Percentiles rank a stretch among this genome's conserved stretches.
Evolutionary conservation across 2,797 vertebrate species (phyloP).

Genomic region (Alosa sapidissima): DNA sequence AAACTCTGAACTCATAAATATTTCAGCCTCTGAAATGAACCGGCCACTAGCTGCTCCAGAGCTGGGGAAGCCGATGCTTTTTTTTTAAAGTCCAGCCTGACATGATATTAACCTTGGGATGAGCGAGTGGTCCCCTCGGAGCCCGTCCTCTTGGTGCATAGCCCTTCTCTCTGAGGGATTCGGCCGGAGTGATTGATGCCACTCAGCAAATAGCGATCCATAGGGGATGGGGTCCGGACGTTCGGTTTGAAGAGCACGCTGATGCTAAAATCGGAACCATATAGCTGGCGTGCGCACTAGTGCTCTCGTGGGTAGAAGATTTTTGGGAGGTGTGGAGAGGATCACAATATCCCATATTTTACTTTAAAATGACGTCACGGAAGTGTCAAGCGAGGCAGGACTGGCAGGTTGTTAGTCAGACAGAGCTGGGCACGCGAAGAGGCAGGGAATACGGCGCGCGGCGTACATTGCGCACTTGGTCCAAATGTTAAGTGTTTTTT

Average conservation of each 20-base stretch:
- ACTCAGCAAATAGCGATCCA: background rate
- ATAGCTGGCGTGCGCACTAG: background rate
- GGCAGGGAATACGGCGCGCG: slow-evolving; percentile 30
- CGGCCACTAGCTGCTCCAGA: background rate
- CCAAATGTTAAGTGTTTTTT: slow-evolving; percentile 60
- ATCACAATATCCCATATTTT: slow-evolving; percentile 60
- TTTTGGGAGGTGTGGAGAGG: slow-evolving; percentile 2
- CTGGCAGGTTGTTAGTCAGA: slow-evolving; percentile 74
- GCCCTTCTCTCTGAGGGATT: background rate
- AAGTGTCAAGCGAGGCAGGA: slow-evolving; percentile 65
- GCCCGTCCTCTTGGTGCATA: slow-evolving; percentile 30
- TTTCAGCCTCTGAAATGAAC: slow-evolving; percentile 13
- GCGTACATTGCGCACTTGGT: slow-evolving; percentile 51
- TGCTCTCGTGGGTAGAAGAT: background rate
- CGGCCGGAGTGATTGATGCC: background rate
- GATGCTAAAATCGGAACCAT: background rate
- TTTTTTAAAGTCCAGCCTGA: slow-evolving; percentile 29
- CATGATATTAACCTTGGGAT: slow-evolving; percentile 50
- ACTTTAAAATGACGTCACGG: slow-evolving; percentile 78
- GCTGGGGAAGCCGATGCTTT: background rate
- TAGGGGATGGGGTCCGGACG: background rate
- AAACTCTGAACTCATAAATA: slow-evolving; percentile 34
- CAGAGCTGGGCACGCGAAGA: slow-evolving; percentile 53
- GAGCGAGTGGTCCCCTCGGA: slow-evolving; percentile 37
- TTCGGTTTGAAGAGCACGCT: background rate